Percentiles rank a stretch among this genome's conserved stretches.
These are phyloP conservation scores for Bos indicus DNA, from an alignment of 2,113 vertebrate species.

Conservation along the genomic window DNA sequence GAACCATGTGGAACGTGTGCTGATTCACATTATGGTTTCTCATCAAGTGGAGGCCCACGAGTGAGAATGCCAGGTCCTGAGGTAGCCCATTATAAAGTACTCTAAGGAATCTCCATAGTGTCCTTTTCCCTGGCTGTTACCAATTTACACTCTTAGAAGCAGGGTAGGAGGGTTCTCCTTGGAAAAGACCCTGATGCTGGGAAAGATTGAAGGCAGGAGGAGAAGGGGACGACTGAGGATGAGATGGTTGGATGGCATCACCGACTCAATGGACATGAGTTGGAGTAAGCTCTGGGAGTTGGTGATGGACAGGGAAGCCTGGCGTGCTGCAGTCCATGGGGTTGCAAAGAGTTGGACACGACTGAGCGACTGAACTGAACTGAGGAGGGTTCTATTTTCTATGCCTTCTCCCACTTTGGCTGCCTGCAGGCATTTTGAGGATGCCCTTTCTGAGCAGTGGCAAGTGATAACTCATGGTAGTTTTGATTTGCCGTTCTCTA, in stretches of 20 bases:
- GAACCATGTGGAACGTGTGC: neutral
- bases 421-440: neutral
- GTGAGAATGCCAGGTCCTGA: neutral
- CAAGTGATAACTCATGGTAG: neutral
- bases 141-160: neutral
- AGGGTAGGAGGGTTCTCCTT: neutral
- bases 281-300: neutral
- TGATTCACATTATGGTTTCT: neutral
- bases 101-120: neutral
- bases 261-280: neutral
- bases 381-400: neutral
- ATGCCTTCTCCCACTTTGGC: neutral
- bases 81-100: neutral
- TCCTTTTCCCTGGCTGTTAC: neutral
- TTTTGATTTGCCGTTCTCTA: neutral
- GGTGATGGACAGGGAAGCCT: neutral
- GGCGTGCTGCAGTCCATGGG: neutral
- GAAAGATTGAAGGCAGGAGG: neutral
- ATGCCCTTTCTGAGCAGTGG: neutral
- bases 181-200: neutral
- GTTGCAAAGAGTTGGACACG: neutral
- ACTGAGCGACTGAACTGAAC: neutral
- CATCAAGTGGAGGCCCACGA: rapidly evolving
- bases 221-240: neutral
- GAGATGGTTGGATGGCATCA: neutral